Percentiles rank a stretch among this genome's conserved stretches.
Conservation (phyloP, 2,888 invertebrate genomes). For the Calliopum simillimum region DNA sequence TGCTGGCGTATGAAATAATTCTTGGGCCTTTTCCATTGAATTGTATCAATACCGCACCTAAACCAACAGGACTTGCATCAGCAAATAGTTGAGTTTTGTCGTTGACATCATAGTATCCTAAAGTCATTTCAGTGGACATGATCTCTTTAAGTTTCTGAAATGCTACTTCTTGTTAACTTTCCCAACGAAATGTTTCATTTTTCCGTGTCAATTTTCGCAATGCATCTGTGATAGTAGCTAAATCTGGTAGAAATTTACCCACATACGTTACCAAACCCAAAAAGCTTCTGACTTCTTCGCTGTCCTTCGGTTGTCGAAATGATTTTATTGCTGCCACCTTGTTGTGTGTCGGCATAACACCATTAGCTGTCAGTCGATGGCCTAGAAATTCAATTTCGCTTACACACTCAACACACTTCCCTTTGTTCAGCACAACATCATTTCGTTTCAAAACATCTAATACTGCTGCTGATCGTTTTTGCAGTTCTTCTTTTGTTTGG, state of each 20-base stretch:
- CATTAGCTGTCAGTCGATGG: constrained; percentile 25
- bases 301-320: no score
- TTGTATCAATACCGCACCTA: constrained; percentile 57
- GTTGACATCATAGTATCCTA: constrained; percentile 53
- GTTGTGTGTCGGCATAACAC: constrained; percentile 16
- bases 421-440: not conserved
- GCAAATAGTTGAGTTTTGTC: constrained; percentile 55
- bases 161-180: not conserved
- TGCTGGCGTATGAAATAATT: no score
- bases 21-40: constrained; percentile 46
- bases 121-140: constrained; percentile 57
- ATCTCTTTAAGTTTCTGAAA: not conserved
- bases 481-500: constrained; percentile 22
- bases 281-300: no score
- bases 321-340: no score
- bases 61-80: constrained; percentile 57
- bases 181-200: not conserved
- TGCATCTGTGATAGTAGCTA: not conserved
- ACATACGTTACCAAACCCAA: no score
- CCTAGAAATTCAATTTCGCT: constrained; percentile 24
- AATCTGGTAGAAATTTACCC: not conserved
- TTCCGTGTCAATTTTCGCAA: not conserved
- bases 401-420: not conserved
- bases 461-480: constrained; percentile 1
- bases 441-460: not conserved